Base-by-base conservation (phyloP, 2,797 vertebrate species). In the Borostomias antarcticus region DNA sequence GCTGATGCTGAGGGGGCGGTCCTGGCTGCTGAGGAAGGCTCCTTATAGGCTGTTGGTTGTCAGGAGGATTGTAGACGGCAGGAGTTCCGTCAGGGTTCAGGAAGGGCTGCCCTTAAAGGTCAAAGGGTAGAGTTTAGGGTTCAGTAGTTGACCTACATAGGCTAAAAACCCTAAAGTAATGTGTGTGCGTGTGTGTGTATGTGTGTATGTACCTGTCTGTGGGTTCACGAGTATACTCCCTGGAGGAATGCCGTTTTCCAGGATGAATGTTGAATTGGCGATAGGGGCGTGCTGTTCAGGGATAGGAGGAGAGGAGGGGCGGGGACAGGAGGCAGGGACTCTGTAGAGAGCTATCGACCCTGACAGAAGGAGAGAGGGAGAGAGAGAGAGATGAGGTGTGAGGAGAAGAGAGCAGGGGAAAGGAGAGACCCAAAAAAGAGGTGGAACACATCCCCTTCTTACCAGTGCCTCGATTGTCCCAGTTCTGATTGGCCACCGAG, bases 141-240 rank as follows among this genome's bases (percentile, higher is more conserved):
- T 40, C 66, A 52, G 73, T 64, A 6, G 40, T n/a, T n/a, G n/a
- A n/a, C 40, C 15, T 13, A 40, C 37, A 45, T 23, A 10, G 23
- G 50, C 50, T 26, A 4, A 52, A 23, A 52, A 21, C 50, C 1
- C 11, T 3, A 52, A 4, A 5, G 33, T 56, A 32, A 5, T 35
- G 30, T 37, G 15, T 59, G 35, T 63, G 30, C 71, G 35, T 62
- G 11, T 28, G 74, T 57, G 45, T 64, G 25, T 29, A 57, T 60
- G 45, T 37, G 57, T 53, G 40, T 53, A n/a, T 53, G 21, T 79
- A 98, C 96, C 95, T 88, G 96, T 98, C 50, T 95, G 95, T 0
- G 97, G 96, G 84, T 98, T 98, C 70, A 98, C 86, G 47, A 98
- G 89, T 79, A 98, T 96, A 86, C 96, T 98, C 76, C 96, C 96